Evolutionary conservation across 35 echinoderm and acorn worm species (phyloP).

Genomic region (Anneissia japonica): DNA sequence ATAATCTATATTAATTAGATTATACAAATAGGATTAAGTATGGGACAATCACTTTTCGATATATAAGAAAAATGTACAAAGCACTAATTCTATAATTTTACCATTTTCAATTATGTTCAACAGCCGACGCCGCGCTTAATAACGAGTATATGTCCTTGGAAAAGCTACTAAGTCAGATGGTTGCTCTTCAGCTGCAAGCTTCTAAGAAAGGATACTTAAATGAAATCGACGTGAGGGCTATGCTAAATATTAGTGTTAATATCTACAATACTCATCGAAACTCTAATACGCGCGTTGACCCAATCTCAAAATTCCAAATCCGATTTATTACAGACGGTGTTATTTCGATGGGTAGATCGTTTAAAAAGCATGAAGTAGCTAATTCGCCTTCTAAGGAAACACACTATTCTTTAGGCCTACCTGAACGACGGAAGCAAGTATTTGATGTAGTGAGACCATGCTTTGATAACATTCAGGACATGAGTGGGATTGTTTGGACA

Average conservation of each 20-base stretch:
- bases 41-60: too few relatives aligned
- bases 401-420: not conserved
- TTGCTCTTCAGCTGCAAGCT: not conserved
- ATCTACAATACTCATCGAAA: not conserved
- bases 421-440: not conserved
- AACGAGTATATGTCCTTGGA: too few relatives aligned
- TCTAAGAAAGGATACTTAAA: not conserved
- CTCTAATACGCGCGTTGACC: not conserved
- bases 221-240: not conserved
- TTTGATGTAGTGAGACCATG: constrained; percentile 4
- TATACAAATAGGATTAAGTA: too few relatives aligned
- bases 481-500: not conserved
- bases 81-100: too few relatives aligned
- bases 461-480: not conserved
- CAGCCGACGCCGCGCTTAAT: not conserved
- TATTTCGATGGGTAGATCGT: not conserved
- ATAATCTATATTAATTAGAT: too few relatives aligned
- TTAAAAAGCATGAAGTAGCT: not conserved
- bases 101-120: not conserved
- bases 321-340: not conserved
- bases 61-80: too few relatives aligned
- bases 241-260: not conserved
- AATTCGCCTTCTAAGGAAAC: not conserved
- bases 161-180: too few relatives aligned
- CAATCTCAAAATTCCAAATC: not conserved